Evolutionary conservation across 2,888 invertebrate genomes (phyloP), one percentile per base, ranked within the genome.

Genomic region (Ochropleura plecta): DNA sequence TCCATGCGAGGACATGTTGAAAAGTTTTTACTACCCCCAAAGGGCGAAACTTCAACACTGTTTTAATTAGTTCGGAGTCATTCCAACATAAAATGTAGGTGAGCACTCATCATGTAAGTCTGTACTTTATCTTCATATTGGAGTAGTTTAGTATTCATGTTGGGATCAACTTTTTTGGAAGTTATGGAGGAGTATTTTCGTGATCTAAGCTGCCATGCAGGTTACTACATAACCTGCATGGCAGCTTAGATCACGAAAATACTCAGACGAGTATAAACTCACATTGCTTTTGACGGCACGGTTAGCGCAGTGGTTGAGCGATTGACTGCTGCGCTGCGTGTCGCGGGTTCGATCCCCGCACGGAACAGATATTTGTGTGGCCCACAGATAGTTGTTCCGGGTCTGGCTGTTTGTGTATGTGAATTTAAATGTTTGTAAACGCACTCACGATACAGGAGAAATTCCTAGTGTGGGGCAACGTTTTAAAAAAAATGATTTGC

Each of bases 31-130:
- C 88, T 88, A 83, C 90, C 85, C 93, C 89, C 92, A 73, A 66
- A 77, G 90, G 91, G 82, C 74, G 68, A 83, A 91, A 92, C 90
- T 92, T 92, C 90, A 91, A 90, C 90, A 88, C 88, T 87, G 90
- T 90, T 93, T 92, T 93, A 93, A 93, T 93, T 93, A 92, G 92
- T 91, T 91, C 86, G 84, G 88, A 89, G 90, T 90, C 83, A 89
- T 90, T 90, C 89, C 86, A 83, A 86, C 90, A 85, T 86, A 84
- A 88, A 89, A 90, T 88, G 85, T 87, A 87, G 88, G 90, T 86
- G 82, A 76, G 81, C 84, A 72, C 74, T 83, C 85, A 82, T 87
- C 87, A 83, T 78, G 81, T 80, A 81, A 84, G 84, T 74, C 70
- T 73, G 66, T 83, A 81, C 73, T 79, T 81, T 72, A 79, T 81